Evolutionary conservation across 2,113 vertebrate species (phyloP).

Genomic region (Haemorhous mexicanus): DNA sequence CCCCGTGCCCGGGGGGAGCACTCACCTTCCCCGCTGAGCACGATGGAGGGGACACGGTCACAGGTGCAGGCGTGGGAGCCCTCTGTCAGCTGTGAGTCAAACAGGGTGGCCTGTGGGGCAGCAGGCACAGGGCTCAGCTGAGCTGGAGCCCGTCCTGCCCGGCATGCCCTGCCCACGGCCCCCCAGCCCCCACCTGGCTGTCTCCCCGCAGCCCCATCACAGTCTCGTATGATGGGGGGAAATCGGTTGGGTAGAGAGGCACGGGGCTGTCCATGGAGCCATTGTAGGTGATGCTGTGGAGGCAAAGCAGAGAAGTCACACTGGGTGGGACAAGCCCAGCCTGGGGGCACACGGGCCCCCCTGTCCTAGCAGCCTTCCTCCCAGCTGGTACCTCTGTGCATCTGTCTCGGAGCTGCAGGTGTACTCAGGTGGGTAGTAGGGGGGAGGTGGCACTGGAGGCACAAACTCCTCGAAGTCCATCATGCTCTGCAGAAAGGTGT

Average conservation of each 20-base stretch:
- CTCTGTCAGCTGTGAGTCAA: conserved; percentile 83
- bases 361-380: rapidly evolving
- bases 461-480: conserved; percentile 96
- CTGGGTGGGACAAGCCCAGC: neutral
- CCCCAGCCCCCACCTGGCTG: conserved; percentile 80
- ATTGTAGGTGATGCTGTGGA: conserved; percentile 90
- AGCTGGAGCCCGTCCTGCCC: neutral
- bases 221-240: conserved; percentile 92
- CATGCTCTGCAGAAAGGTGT: conserved; percentile 88
- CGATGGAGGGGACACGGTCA: conserved; percentile 86
- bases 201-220: conserved; percentile 90
- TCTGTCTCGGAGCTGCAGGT: conserved; percentile 97
- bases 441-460: conserved; percentile 91
- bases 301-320: neutral
- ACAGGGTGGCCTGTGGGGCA: conserved; percentile 82
- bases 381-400: conserved; percentile 82
- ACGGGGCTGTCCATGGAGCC: conserved; percentile 96
- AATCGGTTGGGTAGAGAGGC: conserved; percentile 92
- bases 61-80: conserved; percentile 74
- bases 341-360: rapidly evolving
- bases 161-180: rapidly evolving
- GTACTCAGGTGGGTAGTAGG: conserved; percentile 95
- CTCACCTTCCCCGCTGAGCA: conserved; percentile 85
- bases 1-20: rapidly evolving
- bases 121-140: neutral